Base-by-base conservation (phyloP, 2,888 invertebrate genomes). In the Nemurella pictetii region DNA sequence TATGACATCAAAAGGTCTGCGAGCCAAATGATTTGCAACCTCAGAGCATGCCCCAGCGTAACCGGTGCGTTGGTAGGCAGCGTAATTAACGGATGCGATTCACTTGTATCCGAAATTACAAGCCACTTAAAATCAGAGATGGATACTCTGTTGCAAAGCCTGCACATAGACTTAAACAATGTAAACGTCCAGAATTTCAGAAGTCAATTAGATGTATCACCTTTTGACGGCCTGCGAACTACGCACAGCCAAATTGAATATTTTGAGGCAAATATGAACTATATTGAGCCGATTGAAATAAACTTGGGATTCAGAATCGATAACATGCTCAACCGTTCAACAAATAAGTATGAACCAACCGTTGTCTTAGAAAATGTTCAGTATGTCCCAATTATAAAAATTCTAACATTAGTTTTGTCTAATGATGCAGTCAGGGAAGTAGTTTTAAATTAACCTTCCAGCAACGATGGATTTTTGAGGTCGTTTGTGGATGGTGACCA, bases 191-290 rank as follows among this genome's bases (percentile, higher is more conserved):
- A 80, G 25, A 20, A 80, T n/a, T 35, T 80, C 25, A 80, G 30
- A 25, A 35, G 29, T 78, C 25, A 29, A 27, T 80, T 80, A 9
- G 27, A 80, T 29, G 30, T 80, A 25, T 30, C 30, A 80, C 80
- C 80, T 35, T 26, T 80, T 80, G 80, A 80, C n/a, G 80, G 80
- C n/a, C 26, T 80, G 2, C 35, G 32, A 80, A 80, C 80, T 35
- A 27, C 80, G 35, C 25, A 80, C 80, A 30, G 25, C 12, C 80
- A 80, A 28, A 80, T 80, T 35, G 25, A 26, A 80, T 30, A n/a
- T 35, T 25, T 28, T n/a, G 28, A 80, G 29, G 80, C 30, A 26
- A 27, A 28, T 9, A 35, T 80, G 25, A 80, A 29, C 9, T 80
- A 80, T 29, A 80, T 29, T 29, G 80, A 80, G 35, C 80, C 80